Base-by-base conservation (phyloP, 2,113 vertebrate genomes). In the Siphamia tubifer region DNA sequence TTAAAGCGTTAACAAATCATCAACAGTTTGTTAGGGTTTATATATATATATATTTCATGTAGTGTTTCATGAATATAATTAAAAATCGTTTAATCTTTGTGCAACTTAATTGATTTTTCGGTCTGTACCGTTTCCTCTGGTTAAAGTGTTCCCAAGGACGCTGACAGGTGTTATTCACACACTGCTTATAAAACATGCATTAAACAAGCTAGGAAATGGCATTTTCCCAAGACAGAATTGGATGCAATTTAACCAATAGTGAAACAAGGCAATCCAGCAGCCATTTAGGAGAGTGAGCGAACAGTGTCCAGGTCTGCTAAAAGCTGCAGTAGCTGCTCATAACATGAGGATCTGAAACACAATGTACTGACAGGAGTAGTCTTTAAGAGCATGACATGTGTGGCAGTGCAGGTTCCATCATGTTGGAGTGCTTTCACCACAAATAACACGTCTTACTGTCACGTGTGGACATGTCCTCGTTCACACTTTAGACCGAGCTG, bases 291-390 rank as follows among this genome's bases (percentile, higher is more conserved):
- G 17, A 28, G 3, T 4, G 42, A n/a, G n/a, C 17, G 19, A 47
- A 36, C 62, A 4, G 35, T 0, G 15, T 15, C 4, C 11, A 1
- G 7, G 25, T 66, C 35, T 4, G 8, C 61, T 47, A 30, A 71
- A 56, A 57, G 63, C 68, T 20, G 20, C 27, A 23, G 58, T 34
- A 16, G 45, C 21, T 16, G 10, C 7, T 66, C 19, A 5, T 68
- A 60, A 68, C 25, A 36, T 1, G 36, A 51, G 61, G 44, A 76
- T 16, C 40, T 13, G 56, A 67, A 53, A 68, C 67, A 65, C 10
- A 74, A 72, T 81, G 74, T 83, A 62, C 79, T 6, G 1, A 13
- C 36, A 0, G 6, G 3, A 25, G 17, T 27, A 36, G 31, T 34
- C 5, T 44, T 10, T 17, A 15, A 57, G 49, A 53, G 40, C 15